phyloP scores from a whole-genome alignment of 1,140 invertebrate genomes.

The Apis mellifera region DNA sequence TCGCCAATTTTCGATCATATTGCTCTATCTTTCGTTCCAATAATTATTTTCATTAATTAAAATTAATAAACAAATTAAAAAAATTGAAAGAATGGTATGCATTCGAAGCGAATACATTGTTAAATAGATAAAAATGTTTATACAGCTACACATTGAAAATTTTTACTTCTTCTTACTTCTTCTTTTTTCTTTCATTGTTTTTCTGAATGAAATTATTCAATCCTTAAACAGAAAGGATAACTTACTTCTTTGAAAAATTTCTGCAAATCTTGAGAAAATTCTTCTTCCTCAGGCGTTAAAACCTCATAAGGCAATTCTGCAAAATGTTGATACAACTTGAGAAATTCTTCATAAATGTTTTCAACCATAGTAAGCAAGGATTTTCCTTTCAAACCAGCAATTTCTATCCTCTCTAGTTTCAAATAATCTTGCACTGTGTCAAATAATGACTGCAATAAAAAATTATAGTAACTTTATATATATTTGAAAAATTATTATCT shows the following conservation, averaged over 20 bases:
- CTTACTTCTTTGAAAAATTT: slow-evolving; percentile 72
- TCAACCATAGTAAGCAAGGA: slow-evolving; percentile 81
- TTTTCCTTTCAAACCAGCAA: slow-evolving; percentile 89
- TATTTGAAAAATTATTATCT: neutral
- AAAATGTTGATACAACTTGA: slow-evolving; percentile 86
- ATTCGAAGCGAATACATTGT: too few species aligned
- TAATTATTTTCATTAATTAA: neutral
- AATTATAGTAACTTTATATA: neutral
- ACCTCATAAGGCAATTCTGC: slow-evolving; percentile 86
- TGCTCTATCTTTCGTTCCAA: slow-evolving; percentile 81
- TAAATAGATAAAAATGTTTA: too few species aligned
- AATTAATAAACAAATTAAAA: neutral
- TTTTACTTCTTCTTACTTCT: too few species aligned
- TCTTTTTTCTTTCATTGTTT: neutral
- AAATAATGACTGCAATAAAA: slow-evolving; percentile 84
- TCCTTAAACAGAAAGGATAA: neutral
- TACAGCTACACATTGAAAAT: too few species aligned
- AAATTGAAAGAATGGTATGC: neutral
- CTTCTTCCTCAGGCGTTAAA: slow-evolving; percentile 85
- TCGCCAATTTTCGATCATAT: slow-evolving; percentile 88
- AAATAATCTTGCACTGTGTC: slow-evolving; percentile 89
- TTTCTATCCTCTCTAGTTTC: slow-evolving; percentile 94
- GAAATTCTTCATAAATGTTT: slow-evolving; percentile 88
- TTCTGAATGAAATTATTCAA: neutral
- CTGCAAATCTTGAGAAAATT: slow-evolving; percentile 83